Evolutionary conservation across 2,797 vertebrate genomes (phyloP), one percentile per base, ranked within the genome.

Genomic region (Tragelaphus eurycerus): DNA sequence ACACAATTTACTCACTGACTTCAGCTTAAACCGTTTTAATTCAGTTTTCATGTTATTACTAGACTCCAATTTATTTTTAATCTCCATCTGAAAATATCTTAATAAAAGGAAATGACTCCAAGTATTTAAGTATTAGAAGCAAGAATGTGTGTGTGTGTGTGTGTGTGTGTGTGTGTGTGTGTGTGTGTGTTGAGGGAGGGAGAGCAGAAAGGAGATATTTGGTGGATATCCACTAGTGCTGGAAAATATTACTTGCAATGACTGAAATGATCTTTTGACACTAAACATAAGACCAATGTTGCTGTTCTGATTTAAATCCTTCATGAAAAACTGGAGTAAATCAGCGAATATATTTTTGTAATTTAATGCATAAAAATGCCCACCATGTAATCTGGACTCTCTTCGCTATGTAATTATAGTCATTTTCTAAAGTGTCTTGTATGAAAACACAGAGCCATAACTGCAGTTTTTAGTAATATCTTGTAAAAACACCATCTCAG

Each of bases 321-420:
- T 92, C 81, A 57, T 3, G 13, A 81, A 76, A 97, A 96, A 95
- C 27, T 95, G 57, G 50, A 52, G 71, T 87, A 96, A 76, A 96
- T 31, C 34, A n/a, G 83, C 48, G 94, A 92, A 95, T 94, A 89
- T 57, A 85, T 74, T 95, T 97, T 92, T 97, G 93, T 60, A 87
- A 98, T 92, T 96, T 97, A 88, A 96, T 84, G 57, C 90, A 86
- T 87, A 87, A 97, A 98, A 98, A 97, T 98, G 19, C 57, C 64
- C 0, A 96, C 84, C 54, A 97, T 98, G 79, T 97, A 98, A 98
- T 98, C 96, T 98, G 92, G 81, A 97, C 54, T 96, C 96, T 97
- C 50, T 97, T 97, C 95, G 98, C 92, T 97, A 34, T 57, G 54
- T 98, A 99, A 98, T 99, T 98, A 98, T n/a, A 98, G 96, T 98